Conservation (phyloP, 2,113 vertebrate genomes). For the Eira barbara region DNA sequence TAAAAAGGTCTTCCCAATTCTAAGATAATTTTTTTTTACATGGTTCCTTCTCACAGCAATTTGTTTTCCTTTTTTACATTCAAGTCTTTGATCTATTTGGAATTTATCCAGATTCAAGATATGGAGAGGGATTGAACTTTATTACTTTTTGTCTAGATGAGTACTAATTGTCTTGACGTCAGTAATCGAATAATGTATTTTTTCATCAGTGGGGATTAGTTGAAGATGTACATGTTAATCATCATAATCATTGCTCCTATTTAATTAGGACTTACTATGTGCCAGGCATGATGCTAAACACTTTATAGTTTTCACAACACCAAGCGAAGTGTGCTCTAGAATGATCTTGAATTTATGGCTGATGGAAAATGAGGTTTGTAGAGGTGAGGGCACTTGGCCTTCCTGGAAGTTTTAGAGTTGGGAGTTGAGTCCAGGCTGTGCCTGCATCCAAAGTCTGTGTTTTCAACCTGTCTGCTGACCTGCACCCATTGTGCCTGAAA, state of each 20-base stretch:
- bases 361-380: not conserved
- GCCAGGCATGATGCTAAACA: not conserved
- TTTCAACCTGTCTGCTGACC: too few relatives aligned
- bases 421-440: not conserved
- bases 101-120: not conserved
- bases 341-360: not conserved
- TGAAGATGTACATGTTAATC: not conserved
- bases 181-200: not conserved
- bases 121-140: not conserved
- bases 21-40: not conserved
- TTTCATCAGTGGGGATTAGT: not conserved
- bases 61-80: not conserved
- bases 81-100: not conserved
- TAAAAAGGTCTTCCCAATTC: not conserved
- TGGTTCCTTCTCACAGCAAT: not conserved
- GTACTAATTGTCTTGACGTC: not conserved
- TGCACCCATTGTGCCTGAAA: not conserved
- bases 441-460: not conserved
- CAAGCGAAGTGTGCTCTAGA: not conserved
- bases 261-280: not conserved
- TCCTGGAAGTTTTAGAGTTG: not conserved
- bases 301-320: not conserved
- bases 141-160: not conserved
- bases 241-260: not conserved
- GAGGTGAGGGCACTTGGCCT: not conserved